Conservation (phyloP, 2,113 vertebrate genomes). For the Carassius gibelio region DNA sequence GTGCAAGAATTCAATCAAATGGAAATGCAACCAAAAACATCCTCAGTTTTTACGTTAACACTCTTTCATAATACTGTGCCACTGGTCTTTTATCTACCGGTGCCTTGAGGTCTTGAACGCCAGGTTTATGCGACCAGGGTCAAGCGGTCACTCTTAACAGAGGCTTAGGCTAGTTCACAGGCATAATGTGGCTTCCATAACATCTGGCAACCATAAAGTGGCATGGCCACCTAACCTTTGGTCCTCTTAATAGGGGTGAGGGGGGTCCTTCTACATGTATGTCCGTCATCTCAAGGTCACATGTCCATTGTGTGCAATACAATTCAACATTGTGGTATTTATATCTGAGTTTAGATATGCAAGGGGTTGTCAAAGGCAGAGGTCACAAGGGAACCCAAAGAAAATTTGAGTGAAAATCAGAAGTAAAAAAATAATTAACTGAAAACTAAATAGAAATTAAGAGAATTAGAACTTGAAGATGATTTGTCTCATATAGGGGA, state of each 20-base stretch:
- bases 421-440: too few species aligned
- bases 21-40: background rate
- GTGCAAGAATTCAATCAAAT: too few species aligned
- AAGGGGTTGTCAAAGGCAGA: background rate
- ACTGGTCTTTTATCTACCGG: slow-evolving; percentile 2
- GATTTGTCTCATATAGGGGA: too few species aligned
- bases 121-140: slow-evolving; percentile 68
- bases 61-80: background rate
- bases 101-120: slow-evolving; percentile 64
- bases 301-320: background rate
- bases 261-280: slow-evolving; percentile 18
- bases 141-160: slow-evolving; percentile 71
- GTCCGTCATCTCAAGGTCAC: slow-evolving; percentile 13
- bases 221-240: slow-evolving; percentile 77
- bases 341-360: background rate
- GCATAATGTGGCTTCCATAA: slow-evolving; percentile 62
- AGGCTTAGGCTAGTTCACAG: slow-evolving; percentile 67
- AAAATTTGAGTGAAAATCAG: background rate
- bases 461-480: too few species aligned
- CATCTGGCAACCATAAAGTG: slow-evolving; percentile 93
- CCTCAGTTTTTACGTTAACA: background rate
- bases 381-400: background rate
- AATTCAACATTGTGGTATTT: background rate
- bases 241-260: slow-evolving; percentile 60
- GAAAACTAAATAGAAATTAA: too few species aligned